Percentiles rank a stretch among this genome's conserved stretches.
phyloP scores from a whole-genome alignment of 2,797 vertebrate genomes.

The Pantherophis vulpinus region DNA sequence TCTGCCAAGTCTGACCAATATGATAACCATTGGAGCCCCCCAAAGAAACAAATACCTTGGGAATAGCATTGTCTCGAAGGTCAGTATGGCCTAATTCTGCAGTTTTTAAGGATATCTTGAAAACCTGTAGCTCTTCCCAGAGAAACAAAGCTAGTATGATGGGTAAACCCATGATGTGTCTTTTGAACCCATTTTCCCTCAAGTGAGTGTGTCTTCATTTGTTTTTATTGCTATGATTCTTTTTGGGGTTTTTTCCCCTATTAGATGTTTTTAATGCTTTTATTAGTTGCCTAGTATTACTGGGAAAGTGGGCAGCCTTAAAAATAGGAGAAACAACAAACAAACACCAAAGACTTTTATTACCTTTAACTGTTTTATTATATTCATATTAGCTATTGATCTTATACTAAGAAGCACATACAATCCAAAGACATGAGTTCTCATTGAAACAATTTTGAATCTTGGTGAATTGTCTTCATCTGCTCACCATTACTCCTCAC shows the following conservation, averaged over 20 bases:
- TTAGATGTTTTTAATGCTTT: neutral
- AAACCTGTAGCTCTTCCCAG: neutral
- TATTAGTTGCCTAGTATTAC: neutral
- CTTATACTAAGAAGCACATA: neutral
- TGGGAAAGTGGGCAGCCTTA: neutral
- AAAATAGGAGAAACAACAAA: neutral
- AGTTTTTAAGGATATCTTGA: neutral
- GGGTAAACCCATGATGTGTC: neutral
- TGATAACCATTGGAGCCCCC: neutral
- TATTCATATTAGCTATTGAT: neutral
- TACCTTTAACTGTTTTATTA: neutral
- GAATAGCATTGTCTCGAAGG: neutral
- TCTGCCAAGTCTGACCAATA: neutral
- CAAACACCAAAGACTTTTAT: neutral
- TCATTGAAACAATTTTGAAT: neutral
- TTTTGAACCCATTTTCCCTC: neutral
- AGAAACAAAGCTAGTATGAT: neutral
- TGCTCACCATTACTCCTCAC: neutral
- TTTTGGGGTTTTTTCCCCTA: no score
- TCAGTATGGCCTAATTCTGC: neutral
- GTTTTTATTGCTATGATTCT: neutral
- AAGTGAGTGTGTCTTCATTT: neutral
- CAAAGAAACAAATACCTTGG: neutral
- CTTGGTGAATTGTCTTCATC: neutral
- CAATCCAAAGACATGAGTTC: neutral